Conservation (phyloP, 2,113 vertebrate genomes). For the Acanthochromis polyacanthus region DNA sequence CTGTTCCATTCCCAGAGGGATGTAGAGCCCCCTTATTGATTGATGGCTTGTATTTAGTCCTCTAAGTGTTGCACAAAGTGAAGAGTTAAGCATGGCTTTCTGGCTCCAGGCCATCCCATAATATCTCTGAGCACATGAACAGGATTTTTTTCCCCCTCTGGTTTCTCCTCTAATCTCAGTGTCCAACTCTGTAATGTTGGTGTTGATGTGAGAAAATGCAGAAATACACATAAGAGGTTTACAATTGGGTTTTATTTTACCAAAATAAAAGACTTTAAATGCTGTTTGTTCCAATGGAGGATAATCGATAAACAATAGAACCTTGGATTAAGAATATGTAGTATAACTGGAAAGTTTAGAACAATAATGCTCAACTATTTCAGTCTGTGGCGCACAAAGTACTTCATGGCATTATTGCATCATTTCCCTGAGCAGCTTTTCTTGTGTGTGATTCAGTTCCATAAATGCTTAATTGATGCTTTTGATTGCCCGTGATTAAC, state of each 20-base stretch:
- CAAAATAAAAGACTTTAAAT: not conserved
- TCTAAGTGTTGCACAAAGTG: slow-evolving; percentile 6
- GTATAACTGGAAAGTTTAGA: not conserved
- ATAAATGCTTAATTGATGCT: slow-evolving; percentile 25
- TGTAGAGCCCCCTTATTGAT: slow-evolving; percentile 14
- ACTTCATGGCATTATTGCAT: slow-evolving; percentile 19
- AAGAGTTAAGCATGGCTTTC: not conserved
- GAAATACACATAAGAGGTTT: slow-evolving; percentile 18
- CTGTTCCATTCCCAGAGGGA: slow-evolving; percentile 7
- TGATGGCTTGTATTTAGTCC: not conserved
- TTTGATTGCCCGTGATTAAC: slow-evolving; percentile 46
- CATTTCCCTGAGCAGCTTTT: slow-evolving; percentile 35
- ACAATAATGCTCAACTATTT: not conserved
- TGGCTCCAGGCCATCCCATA: slow-evolving; percentile 15
- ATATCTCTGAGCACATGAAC: not conserved
- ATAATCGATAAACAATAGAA: slow-evolving; percentile 20
- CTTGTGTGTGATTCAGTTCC: slow-evolving; percentile 14
- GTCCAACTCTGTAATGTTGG: not conserved
- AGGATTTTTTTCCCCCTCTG: not conserved
- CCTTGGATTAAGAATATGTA: slow-evolving; percentile 1
- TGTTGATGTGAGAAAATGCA: slow-evolving; percentile 34
- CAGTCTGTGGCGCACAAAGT: not conserved
- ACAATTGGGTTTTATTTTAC: slow-evolving; percentile 46
- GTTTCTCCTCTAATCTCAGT: slow-evolving; percentile 10
- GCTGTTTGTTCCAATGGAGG: not conserved